Percentiles rank a stretch among this genome's conserved stretches.
phyloP scores from a whole-genome alignment of 2,888 invertebrate species.

The Alloplasta piceator region DNA sequence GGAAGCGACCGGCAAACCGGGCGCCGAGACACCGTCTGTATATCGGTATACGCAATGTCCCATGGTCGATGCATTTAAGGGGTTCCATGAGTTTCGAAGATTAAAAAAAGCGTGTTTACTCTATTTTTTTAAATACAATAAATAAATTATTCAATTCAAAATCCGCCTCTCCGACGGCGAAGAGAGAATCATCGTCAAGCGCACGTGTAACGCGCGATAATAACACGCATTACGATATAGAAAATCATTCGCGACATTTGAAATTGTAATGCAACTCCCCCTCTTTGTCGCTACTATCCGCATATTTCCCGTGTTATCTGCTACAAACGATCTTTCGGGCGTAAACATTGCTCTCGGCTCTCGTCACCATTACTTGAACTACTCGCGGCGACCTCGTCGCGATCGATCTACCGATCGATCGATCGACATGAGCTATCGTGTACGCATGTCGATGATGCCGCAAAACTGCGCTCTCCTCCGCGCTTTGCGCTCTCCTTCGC shows the following conservation, averaged over 20 bases:
- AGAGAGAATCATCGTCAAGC: too few species aligned
- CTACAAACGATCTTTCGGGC: constrained; percentile 44
- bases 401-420: constrained; percentile 54
- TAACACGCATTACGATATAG: constrained; percentile 23
- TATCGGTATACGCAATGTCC: neutral
- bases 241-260: constrained; percentile 46
- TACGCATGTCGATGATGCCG: neutral
- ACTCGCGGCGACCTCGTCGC: constrained; percentile 4
- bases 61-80: constrained; percentile 46
- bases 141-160: too few species aligned
- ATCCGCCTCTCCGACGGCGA: too few species aligned
- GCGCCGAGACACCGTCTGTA: constrained; percentile 19
- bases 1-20: constrained; percentile 44
- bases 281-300: too few species aligned
- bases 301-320: neutral
- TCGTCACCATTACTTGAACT: constrained; percentile 38
- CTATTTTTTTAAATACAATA: too few species aligned
- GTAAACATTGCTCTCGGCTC: constrained; percentile 34
- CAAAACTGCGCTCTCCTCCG: neutral
- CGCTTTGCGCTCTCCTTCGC: neutral
- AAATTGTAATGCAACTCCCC: constrained; percentile 42
- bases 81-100: neutral
- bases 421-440: constrained; percentile 32
- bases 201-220: neutral
- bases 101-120: too few species aligned